These are phyloP conservation scores for Stegastes partitus DNA, from an alignment of 2,113 vertebrate genomes.

Conservation along the genomic window DNA sequence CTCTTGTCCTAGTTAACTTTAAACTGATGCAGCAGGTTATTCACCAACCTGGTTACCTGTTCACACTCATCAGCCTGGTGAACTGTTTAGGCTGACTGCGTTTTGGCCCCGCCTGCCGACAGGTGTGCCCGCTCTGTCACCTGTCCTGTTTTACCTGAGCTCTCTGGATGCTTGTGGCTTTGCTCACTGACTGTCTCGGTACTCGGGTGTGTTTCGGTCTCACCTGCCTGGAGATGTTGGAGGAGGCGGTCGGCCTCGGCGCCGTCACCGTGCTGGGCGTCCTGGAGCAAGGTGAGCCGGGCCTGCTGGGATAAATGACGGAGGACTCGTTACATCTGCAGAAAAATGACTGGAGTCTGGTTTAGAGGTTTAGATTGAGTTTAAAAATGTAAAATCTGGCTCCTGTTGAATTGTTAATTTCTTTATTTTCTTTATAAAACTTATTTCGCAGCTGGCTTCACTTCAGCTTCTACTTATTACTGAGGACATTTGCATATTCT, in stretches of 20 bases:
- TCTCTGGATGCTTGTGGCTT: not conserved
- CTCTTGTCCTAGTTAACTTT: too few relatives aligned
- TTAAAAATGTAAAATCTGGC: too few relatives aligned
- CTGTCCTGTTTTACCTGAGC: not conserved
- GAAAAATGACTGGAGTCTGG: not conserved
- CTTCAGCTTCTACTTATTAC: too few relatives aligned
- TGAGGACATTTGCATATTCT: too few relatives aligned
- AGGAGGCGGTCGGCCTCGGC: constrained; percentile 85
- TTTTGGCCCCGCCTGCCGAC: not conserved
- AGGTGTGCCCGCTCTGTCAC: not conserved
- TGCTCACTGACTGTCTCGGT: not conserved
- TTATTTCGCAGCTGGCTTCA: too few relatives aligned
- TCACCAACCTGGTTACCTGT: not conserved
- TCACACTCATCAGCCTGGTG: not conserved
- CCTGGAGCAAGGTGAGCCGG: constrained; percentile 91
- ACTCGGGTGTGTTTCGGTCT: not conserved
- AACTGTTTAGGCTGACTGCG: not conserved
- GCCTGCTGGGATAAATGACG: constrained; percentile 23
- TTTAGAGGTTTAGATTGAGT: too few relatives aligned
- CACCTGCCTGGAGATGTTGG: constrained; percentile 77
- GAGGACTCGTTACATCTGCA: not conserved
- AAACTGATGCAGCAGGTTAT: not conserved
- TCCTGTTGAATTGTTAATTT: too few relatives aligned
- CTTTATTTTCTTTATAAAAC: too few relatives aligned
- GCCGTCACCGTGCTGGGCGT: constrained; percentile 87